Base-by-base conservation (phyloP, 92 coral and sea anemone species). In the Metridium senile region DNA sequence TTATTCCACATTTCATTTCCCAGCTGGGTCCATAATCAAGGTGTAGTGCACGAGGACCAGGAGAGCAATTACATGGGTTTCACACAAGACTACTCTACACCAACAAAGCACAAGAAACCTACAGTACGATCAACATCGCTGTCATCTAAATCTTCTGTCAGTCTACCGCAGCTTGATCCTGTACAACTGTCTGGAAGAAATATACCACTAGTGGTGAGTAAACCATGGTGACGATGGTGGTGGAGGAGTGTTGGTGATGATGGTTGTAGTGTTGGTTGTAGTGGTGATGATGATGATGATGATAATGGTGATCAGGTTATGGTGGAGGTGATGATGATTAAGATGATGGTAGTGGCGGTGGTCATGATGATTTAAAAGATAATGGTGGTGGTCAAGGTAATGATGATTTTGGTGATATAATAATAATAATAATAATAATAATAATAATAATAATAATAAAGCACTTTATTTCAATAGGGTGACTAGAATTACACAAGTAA, bases 11-110 rank as follows among this genome's bases (percentile, higher is more conserved):
- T 33, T 52, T 46, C 27, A 54, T 66, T 67, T 33, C 10, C 21
- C 59, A 95, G 99, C 62, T 95, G 99, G 99, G 99, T 95, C 64
- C 86, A 95, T 85, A 89, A 84, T 51, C 99, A 95, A 72, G 99
- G 98, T 9, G 97, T 95, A 23, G 82, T 95, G 2, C 99, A 92
- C 34, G 79, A 93, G 30, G 97, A 92, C 46, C 87, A 95, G 74
- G 91, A 89, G 39, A 82, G 80, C 17, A 83, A 82, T n/a, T 76
- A 82, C 46, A 71, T 91, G 77, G 74, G 81, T 7, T 93, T 79
- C 26, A 87, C 90, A 16, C 87, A 78, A 58, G 93, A 83, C 74
- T 89, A 75, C 76, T 63, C 75, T 0, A 76, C 79, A 18, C 96
- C 85, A 25, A 45, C 72, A 16, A 82, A 79, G 76, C 61, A 49